Conservation (phyloP, 2,888 invertebrate species). For the Temnothorax ravouxi region DNA sequence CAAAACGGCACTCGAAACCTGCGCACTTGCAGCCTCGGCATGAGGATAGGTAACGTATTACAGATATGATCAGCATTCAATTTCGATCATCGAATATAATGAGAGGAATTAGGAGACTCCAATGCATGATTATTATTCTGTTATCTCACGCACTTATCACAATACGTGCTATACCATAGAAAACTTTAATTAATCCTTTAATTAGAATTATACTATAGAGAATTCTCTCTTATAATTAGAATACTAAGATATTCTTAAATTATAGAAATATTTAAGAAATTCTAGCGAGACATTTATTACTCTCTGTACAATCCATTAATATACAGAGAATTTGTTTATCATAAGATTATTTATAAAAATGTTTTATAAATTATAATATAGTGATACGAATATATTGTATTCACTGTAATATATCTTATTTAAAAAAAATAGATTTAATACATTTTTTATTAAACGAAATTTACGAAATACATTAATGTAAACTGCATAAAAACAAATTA, state of each 20-base stretch:
- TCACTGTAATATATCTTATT: not conserved
- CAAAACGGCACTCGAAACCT: conserved; percentile 35
- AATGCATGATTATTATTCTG: conserved; percentile 55
- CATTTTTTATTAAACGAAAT: not conserved
- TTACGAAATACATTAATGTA: not conserved
- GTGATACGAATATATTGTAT: not conserved
- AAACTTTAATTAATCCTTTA: not conserved
- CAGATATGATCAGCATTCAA: conserved; percentile 69
- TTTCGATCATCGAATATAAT: conserved; percentile 72
- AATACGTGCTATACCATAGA: not conserved
- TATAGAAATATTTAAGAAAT: not conserved
- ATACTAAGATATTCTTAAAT: not conserved
- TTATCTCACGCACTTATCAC: not conserved
- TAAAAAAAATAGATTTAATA: not conserved
- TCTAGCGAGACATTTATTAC: not conserved
- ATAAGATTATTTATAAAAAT: not conserved
- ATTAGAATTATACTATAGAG: not conserved
- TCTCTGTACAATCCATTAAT: not conserved
- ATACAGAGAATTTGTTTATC: not conserved
- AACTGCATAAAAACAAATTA: not conserved
- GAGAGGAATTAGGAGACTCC: conserved; percentile 67
- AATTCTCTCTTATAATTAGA: not conserved
- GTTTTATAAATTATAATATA: not conserved
- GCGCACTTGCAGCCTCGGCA: conserved; percentile 32
- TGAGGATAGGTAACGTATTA: conserved; percentile 61